Evolutionary conservation across 1,140 invertebrate species (phyloP).

Genomic region (Drosophila elegans): DNA sequence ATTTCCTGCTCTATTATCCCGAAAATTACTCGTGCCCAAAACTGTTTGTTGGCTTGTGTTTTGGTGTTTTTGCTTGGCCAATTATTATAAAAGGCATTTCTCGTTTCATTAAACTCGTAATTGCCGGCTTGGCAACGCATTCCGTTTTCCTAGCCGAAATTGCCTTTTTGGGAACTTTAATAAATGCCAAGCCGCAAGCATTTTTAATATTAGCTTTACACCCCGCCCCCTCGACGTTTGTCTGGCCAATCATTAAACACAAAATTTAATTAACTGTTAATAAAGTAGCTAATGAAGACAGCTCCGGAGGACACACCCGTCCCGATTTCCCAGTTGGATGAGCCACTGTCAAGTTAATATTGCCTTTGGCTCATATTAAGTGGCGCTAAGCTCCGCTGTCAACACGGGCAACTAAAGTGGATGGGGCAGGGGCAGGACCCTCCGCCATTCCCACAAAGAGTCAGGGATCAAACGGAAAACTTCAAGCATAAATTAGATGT

Average conservation of each 20-base stretch:
- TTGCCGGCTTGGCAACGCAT: constrained; percentile 49
- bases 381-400: constrained; percentile 75
- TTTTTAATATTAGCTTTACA: constrained; percentile 46
- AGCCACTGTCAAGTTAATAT: constrained; percentile 69
- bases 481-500: constrained; percentile 61
- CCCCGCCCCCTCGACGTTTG: constrained; percentile 24
- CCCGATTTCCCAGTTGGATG: constrained; percentile 21
- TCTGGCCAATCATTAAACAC: constrained; percentile 73
- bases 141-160: constrained; percentile 19
- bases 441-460: background rate
- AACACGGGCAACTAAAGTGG: constrained; percentile 31
- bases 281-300: constrained; percentile 76
- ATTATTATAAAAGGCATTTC: constrained; percentile 73
- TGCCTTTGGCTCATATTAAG: constrained; percentile 76
- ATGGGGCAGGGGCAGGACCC: constrained; percentile 1
- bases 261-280: constrained; percentile 83
- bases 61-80: constrained; percentile 48
- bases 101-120: constrained; percentile 73
- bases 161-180: constrained; percentile 71
- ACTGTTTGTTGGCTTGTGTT: constrained; percentile 30
- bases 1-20: constrained; percentile 26
- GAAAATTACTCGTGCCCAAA: constrained; percentile 29
- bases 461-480: constrained; percentile 52
- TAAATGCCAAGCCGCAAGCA: constrained; percentile 73
- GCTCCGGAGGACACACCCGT: constrained; percentile 25